These are phyloP conservation scores for Petrolisthes cinctipes DNA, from an alignment of 2,888 invertebrate genomes.

Conservation along the genomic window DNA sequence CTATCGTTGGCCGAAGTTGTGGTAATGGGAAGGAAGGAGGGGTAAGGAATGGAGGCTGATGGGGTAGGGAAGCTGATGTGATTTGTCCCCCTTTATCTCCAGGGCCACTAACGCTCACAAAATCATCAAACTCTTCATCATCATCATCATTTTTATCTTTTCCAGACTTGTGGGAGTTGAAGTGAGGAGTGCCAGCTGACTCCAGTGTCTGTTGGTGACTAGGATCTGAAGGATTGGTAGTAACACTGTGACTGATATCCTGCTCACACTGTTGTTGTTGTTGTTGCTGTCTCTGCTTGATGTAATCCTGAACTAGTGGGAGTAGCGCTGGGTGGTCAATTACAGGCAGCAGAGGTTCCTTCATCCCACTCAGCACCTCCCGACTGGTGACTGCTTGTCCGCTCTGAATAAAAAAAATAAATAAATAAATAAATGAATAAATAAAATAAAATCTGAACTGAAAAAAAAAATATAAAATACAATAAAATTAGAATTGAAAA, in stretches of 20 bases:
- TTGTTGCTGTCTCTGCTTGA: slow-evolving; percentile 46
- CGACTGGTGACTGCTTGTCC: slow-evolving; percentile 50
- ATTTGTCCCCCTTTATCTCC: neutral
- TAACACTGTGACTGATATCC: neutral
- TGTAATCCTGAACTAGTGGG: slow-evolving; percentile 55
- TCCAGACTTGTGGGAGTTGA: no score
- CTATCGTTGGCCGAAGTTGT: neutral
- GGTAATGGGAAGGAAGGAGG: neutral
- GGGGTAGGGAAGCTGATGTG: neutral
- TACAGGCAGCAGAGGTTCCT: slow-evolving; percentile 53
- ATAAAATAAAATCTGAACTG: no score
- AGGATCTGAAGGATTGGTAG: neutral
- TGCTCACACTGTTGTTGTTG: slow-evolving; percentile 24
- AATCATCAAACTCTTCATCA: slow-evolving; percentile 61
- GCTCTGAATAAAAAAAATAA: slow-evolving; percentile 32
- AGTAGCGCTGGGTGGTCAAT: slow-evolving; percentile 60
- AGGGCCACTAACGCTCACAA: slow-evolving; percentile 37
- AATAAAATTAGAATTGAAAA: no score
- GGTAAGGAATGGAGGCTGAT: neutral
- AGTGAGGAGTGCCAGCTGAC: neutral
- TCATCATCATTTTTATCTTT: slow-evolving; percentile 10
- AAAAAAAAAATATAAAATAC: no score
- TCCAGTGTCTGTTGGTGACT: slow-evolving; percentile 15
- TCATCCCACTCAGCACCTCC: slow-evolving; percentile 35
- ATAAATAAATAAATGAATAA: neutral